Conservation (phyloP, 30 jellyfish, hydroid and myxozoan genomes). For the Aurelia sp. region DNA sequence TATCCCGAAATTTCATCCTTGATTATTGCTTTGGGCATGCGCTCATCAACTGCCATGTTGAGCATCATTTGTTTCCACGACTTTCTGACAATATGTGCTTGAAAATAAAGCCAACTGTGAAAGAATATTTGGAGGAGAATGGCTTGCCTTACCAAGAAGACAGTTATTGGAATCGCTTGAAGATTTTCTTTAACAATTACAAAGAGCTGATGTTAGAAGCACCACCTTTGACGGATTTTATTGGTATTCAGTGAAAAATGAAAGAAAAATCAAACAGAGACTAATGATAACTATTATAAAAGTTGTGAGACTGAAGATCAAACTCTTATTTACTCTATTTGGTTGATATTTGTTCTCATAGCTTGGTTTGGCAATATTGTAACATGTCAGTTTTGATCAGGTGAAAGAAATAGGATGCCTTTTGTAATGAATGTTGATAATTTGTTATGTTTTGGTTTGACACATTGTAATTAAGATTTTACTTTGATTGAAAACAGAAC, state of each 20-base stretch:
- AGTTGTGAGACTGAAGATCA: too few species aligned
- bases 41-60: constrained; percentile 71
- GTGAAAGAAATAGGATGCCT: too few species aligned
- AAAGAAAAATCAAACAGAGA: background rate
- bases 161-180: constrained; percentile 71
- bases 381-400: background rate
- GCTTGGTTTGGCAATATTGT: constrained; percentile 1
- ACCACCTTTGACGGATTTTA: constrained; percentile 73
- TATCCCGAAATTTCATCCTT: constrained; percentile 39
- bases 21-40: constrained; percentile 76
- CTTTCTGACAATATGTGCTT: constrained; percentile 73
- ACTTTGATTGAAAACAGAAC: too few species aligned
- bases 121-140: constrained; percentile 18
- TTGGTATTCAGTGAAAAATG: constrained; percentile 56
- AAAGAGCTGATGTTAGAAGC: constrained; percentile 70
- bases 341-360: background rate
- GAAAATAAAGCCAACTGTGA: constrained; percentile 67
- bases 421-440: too few species aligned
- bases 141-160: constrained; percentile 69
- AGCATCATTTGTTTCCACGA: constrained; percentile 76
- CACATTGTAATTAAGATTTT: too few species aligned
- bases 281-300: too few species aligned
- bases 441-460: too few species aligned
- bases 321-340: background rate
- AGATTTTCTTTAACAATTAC: constrained; percentile 44